phyloP scores from a whole-genome alignment of 35 echinoderm and acorn worm species.

The Apostichopus japonicus region DNA sequence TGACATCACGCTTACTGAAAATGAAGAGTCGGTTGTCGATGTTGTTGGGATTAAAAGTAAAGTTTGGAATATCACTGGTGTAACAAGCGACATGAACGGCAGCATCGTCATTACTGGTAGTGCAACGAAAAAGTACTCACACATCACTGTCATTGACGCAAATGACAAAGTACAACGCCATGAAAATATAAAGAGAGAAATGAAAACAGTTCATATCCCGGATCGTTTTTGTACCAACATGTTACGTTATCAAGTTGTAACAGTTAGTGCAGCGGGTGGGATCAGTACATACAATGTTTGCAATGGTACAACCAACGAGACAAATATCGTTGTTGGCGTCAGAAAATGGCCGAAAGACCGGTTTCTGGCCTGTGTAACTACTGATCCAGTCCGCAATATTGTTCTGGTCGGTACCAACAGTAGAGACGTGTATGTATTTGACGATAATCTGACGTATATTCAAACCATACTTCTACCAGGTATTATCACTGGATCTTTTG shows the following conservation, averaged over 20 bases:
- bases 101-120: background rate
- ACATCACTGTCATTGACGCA: background rate
- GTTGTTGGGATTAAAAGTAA: background rate
- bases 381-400: background rate
- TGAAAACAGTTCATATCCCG: background rate
- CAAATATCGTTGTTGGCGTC: background rate
- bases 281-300: constrained; percentile 1
- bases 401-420: background rate
- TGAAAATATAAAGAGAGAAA: background rate
- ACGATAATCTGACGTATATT: background rate
- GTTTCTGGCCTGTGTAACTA: background rate
- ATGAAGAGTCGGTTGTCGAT: background rate
- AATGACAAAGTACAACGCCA: background rate
- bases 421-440: constrained; percentile 39
- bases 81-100: background rate
- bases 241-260: background rate
- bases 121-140: background rate
- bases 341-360: background rate
- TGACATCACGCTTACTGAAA: background rate
- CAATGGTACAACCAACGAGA: background rate
- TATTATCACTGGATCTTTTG: background rate
- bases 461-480: background rate
- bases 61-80: background rate
- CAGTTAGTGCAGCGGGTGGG: background rate
- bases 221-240: background rate